Evolutionary conservation across 2,888 invertebrate species (phyloP).

Genomic region (Rugalucina vietnamica): DNA sequence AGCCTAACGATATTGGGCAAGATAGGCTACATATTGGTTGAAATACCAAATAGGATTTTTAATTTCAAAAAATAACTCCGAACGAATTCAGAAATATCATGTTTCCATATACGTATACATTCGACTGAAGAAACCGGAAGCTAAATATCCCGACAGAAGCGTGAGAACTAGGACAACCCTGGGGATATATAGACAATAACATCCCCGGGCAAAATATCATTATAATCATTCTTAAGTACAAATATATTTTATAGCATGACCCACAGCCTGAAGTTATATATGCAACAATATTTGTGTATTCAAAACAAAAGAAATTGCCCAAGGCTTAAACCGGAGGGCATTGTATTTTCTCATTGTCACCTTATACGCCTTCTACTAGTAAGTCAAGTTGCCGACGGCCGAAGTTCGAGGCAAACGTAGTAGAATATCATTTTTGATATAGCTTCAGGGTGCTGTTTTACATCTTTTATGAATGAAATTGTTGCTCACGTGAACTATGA

Average conservation of each 20-base stretch:
- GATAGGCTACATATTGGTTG: no score
- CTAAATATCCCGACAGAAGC: neutral
- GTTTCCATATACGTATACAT: neutral
- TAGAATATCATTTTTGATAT: conserved; percentile 2
- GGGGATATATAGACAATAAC: conserved; percentile 8
- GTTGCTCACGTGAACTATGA: neutral
- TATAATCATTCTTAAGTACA: neutral
- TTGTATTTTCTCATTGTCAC: neutral
- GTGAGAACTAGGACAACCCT: neutral
- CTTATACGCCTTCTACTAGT: neutral
- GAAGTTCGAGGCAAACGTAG: neutral
- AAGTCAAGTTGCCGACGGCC: neutral
- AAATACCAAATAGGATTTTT: no score
- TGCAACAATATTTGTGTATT: conserved; percentile 15
- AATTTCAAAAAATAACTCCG: no score
- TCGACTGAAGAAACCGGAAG: neutral
- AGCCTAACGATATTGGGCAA: no score
- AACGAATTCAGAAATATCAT: neutral
- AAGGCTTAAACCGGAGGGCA: conserved; percentile 51
- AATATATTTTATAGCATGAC: neutral
- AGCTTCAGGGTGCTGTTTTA: neutral
- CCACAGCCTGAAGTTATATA: conserved; percentile 10
- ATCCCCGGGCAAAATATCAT: neutral
- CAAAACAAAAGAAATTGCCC: conserved; percentile 43
- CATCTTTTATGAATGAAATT: neutral